A percentile compares a stretch with the other conserved stretches of the same genome.
Conservation (phyloP, 1,140 invertebrate species). For the Calycopis cecrops region DNA sequence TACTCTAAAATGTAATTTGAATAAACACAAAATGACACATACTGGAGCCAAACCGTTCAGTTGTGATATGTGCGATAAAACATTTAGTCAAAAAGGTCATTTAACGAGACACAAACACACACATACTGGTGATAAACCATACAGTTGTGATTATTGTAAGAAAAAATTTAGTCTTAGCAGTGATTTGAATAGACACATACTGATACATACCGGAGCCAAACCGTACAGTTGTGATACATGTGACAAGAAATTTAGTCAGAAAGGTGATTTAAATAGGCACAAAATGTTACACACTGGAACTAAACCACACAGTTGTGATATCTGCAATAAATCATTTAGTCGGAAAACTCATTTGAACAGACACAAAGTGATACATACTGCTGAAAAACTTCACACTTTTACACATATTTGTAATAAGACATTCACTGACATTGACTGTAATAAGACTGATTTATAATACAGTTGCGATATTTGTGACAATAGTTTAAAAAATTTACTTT, state of each 20-base stretch:
- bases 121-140: neutral
- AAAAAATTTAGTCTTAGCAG: too few species aligned
- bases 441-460: constrained; percentile 5
- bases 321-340: neutral
- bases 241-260: too few species aligned
- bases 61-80: too few species aligned
- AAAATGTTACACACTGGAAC: constrained; percentile 1
- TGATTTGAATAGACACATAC: too few species aligned
- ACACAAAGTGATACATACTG: constrained; percentile 4
- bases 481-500: neutral
- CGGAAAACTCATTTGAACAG: neutral
- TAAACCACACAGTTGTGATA: neutral
- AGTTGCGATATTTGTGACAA: constrained; percentile 6
- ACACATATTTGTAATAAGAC: too few species aligned
- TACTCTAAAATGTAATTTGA: neutral
- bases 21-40: neutral
- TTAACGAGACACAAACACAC: neutral
- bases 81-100: neutral
- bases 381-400: too few species aligned
- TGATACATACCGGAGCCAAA: too few species aligned
- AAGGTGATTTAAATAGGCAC: constrained; percentile 3
- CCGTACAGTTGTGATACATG: too few species aligned
- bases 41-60: neutral
- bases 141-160: too few species aligned
- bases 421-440: neutral